Evolutionary conservation across 1,140 invertebrate genomes (phyloP).

Genomic region (Cydia splendana): DNA sequence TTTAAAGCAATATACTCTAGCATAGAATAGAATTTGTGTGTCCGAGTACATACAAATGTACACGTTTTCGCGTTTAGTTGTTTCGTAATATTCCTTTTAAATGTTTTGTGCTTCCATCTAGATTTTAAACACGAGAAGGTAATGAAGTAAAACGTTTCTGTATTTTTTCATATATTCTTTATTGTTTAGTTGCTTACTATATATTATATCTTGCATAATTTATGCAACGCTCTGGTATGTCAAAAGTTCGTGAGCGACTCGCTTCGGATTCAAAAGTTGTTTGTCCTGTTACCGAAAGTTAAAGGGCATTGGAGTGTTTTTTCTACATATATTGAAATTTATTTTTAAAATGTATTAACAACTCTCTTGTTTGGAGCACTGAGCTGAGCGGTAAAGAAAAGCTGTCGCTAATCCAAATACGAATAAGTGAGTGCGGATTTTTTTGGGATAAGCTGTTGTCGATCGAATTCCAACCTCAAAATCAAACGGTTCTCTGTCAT

Average conservation of each 20-base stretch:
- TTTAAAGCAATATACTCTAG: background rate
- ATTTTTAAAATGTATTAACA: background rate
- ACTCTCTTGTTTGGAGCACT: no score
- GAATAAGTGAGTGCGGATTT: no score
- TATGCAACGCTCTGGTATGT: background rate
- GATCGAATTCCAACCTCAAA: no score
- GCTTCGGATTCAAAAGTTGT: background rate
- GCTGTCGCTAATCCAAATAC: no score
- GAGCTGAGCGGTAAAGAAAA: no score
- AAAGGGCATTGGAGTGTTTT: conserved; percentile 1
- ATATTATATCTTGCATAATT: no score
- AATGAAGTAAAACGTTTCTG: background rate
- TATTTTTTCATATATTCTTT: background rate
- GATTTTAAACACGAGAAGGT: background rate
- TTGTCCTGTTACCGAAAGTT: background rate
- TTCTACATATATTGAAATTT: background rate
- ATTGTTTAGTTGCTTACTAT: background rate
- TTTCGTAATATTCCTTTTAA: conserved; percentile 5
- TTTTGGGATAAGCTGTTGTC: no score
- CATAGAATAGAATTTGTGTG: background rate
- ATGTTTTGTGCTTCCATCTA: background rate
- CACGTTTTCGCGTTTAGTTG: conserved; percentile 2
- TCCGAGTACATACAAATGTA: background rate
- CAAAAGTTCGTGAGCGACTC: background rate
- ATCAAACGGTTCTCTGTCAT: no score